These are phyloP conservation scores for Iphiclides podalirius DNA, from an alignment of 2,888 invertebrate species.

Conservation along the genomic window DNA sequence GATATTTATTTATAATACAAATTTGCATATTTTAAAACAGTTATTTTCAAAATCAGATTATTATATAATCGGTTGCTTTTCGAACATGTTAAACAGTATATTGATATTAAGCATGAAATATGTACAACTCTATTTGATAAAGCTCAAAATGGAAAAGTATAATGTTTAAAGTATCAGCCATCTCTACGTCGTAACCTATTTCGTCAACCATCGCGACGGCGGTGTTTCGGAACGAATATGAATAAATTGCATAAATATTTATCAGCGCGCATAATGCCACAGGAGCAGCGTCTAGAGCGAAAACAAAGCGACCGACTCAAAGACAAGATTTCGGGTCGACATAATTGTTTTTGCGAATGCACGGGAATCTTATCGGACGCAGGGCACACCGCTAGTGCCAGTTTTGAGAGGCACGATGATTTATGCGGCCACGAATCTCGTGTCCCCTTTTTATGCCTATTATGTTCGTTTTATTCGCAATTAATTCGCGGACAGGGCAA, in stretches of 20 bases:
- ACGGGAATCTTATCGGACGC: slow-evolving; percentile 55
- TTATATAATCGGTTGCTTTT: too few relatives aligned
- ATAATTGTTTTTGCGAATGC: slow-evolving; percentile 73
- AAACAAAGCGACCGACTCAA: slow-evolving; percentile 47
- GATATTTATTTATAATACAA: too few relatives aligned
- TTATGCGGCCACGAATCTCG: slow-evolving; percentile 34
- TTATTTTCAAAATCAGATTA: too few relatives aligned
- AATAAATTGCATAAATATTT: slow-evolving; percentile 77
- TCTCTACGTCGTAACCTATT: too few relatives aligned
- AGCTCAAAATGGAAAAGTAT: background rate
- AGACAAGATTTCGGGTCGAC: slow-evolving; percentile 62
- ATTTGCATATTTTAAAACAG: too few relatives aligned
- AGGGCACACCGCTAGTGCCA: slow-evolving; percentile 65
- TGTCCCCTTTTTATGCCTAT: slow-evolving; percentile 33
- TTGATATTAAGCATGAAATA: too few relatives aligned
- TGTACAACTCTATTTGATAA: too few relatives aligned
- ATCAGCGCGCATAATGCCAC: slow-evolving; percentile 63
- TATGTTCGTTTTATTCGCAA: slow-evolving; percentile 28
- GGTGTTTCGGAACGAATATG: slow-evolving; percentile 45
- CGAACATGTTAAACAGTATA: too few relatives aligned
- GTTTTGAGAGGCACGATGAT: slow-evolving; percentile 47
- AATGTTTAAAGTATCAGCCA: background rate
- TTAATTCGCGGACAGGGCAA: slow-evolving; percentile 8
- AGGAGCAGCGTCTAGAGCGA: slow-evolving; percentile 51
- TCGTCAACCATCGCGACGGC: background rate